These are phyloP conservation scores for Corythoichthys intestinalis DNA, from an alignment of 2,113 vertebrate species.

Conservation along the genomic window DNA sequence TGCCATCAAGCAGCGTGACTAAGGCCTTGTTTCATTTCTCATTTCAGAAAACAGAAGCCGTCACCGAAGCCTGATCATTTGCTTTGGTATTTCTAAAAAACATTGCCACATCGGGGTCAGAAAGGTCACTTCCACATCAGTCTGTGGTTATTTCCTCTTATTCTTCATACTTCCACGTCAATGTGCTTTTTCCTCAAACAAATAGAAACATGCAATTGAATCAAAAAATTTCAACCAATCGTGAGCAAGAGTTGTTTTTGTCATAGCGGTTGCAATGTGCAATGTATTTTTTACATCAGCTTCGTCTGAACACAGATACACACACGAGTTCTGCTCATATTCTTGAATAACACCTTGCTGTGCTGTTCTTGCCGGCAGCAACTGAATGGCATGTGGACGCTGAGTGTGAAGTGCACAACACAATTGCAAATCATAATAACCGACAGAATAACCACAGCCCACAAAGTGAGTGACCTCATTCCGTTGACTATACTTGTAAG, in stretches of 20 bases:
- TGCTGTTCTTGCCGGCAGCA: not conserved
- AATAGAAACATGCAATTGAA: not conserved
- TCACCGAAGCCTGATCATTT: not conserved
- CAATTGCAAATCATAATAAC: slow-evolving; percentile 5
- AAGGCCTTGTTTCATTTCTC: slow-evolving; percentile 33
- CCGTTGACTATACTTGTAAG: not conserved
- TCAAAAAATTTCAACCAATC: not conserved
- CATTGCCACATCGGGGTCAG: not conserved
- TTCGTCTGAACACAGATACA: not conserved
- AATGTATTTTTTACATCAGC: not conserved
- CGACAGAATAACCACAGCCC: not conserved
- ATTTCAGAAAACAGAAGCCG: slow-evolving; percentile 3
- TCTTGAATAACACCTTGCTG: not conserved
- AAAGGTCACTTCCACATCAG: slow-evolving; percentile 7
- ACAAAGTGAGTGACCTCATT: not conserved
- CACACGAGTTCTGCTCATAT: not conserved
- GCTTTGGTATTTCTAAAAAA: not conserved
- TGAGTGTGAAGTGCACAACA: not conserved
- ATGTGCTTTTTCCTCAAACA: not conserved
- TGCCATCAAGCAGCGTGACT: not conserved
- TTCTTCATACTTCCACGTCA: not conserved
- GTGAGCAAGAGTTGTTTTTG: not conserved
- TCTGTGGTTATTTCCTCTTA: slow-evolving; percentile 4
- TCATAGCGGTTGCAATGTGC: not conserved
- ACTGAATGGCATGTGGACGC: not conserved